Conservation (phyloP, 2,888 invertebrate species). For the Sarcophaga rosellei region DNA sequence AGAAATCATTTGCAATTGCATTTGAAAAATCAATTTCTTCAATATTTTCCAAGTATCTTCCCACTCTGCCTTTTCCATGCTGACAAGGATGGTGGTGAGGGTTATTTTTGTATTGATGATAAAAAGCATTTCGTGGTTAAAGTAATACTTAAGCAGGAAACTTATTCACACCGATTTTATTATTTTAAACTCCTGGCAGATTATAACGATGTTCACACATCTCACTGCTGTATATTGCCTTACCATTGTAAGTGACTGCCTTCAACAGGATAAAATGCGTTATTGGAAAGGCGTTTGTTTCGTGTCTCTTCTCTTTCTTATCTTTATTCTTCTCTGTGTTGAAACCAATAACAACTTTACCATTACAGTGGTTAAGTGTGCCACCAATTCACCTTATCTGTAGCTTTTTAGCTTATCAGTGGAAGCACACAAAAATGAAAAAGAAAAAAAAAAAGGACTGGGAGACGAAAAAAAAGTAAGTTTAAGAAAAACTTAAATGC, state of each 20-base stretch:
- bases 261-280: background rate
- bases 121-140: conserved; percentile 35
- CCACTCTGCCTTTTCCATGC: too few species aligned
- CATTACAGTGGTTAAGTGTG: background rate
- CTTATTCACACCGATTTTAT: background rate
- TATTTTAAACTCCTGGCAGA: background rate
- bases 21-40: too few species aligned
- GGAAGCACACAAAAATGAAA: background rate
- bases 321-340: background rate
- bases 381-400: conserved; percentile 33
- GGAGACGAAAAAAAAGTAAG: too few species aligned
- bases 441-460: too few species aligned
- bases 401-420: conserved; percentile 8
- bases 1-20: too few species aligned
- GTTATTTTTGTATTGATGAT: background rate
- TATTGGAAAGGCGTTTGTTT: background rate
- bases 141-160: conserved; percentile 35
- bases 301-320: background rate
- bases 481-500: background rate
- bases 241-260: background rate
- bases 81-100: too few species aligned
- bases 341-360: background rate
- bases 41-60: too few species aligned
- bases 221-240: background rate
- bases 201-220: background rate